Evolutionary conservation across 2,113 vertebrate genomes (phyloP), one percentile per base, ranked within the genome.

Genomic region (Symphodus melops): DNA sequence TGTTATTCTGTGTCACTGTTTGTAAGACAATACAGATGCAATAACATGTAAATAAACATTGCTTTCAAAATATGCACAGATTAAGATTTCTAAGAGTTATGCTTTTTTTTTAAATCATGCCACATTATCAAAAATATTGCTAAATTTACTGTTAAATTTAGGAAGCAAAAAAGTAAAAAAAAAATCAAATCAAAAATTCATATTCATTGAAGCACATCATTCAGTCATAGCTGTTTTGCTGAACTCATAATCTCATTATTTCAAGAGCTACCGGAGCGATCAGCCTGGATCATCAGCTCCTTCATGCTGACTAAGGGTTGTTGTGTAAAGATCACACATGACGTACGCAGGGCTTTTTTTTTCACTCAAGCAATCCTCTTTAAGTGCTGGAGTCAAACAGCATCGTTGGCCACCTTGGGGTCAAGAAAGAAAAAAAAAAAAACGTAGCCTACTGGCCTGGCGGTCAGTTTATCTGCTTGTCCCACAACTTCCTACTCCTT

Each of bases 321-420:
- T 51, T 48, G 62, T 53, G 63, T 69, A 65, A 67, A 86, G 68
- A 62, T 72, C 25, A 39, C 59, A 67, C 19, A 58, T 67, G 52
- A 87, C 37, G 28, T 61, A 37, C 79, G 81, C 52, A n/a, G 44
- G 67, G 86, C 62, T 49, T 79, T 75, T 79, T 89, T 60, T 68
- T 77, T 75, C 73, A 84, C 80, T 68, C 57, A 84, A 83, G 87
- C 83, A 85, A 90, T 92, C 86, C 72, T 64, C 25, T 85, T 84
- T 78, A 89, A 91, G 89, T 84, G 89, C 80, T 86, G 73, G 63
- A 74, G 70, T 82, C 70, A 86, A 82, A 86, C 77, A 76, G 63
- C 44, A 72, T 68, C 84, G 87, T 83, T 86, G 89, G 84, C 71
- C 88, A 86, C 81, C 74, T 33, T 85, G 77, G 69, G 77, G 61